Evolutionary conservation across 2,888 invertebrate species (phyloP), one percentile per base, ranked within the genome.

Genomic region (Tinea semifulvella): DNA sequence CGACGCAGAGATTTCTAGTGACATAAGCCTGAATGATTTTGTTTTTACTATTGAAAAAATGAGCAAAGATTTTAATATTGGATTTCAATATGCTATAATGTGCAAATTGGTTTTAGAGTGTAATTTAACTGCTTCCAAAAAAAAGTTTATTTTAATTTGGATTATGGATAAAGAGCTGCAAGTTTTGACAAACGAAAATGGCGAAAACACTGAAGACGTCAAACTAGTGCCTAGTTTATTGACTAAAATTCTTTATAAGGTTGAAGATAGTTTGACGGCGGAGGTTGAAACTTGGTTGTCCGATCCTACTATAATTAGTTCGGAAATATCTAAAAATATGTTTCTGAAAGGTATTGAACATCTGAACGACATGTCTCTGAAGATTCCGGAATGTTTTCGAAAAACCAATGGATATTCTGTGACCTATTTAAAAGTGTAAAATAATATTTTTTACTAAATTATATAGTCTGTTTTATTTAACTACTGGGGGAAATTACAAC

Each of bases 241-340:
- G 10, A 83, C 83, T 0, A 87, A 87, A 62, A 70, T 86, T 48
- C 61, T 87, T 48, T 87, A 81, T 61, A 82, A 75, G 61, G 73
- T 82, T 47, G 80, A 83, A 45, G 53, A 61, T 35, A 60, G 64
- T 14, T 51, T 69, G 51, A 80, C 75, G 19, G 70, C 73, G 1
- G 65, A 79, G 10, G 76, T 85, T 1, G 71, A 77, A 44, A 53
- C 66, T 1, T 86, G 86, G 87, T 49, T 76, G 22, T 63, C 82
- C 0, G 85, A 86, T 57, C 66, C 79, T 0, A 68, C 64, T n/a
- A 80, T 83, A 22, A 77, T 75, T 16, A 65, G 65, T 1, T 66
- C 85, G 0, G 80, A 83, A 48, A 73, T 87, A 51, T 85, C 87
- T 0, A 85, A 85, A 54, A 72, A 67, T 25, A 87, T 87, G 86